These are phyloP conservation scores for Calyptomena viridis DNA, from an alignment of 2,113 vertebrate species.

Conservation along the genomic window DNA sequence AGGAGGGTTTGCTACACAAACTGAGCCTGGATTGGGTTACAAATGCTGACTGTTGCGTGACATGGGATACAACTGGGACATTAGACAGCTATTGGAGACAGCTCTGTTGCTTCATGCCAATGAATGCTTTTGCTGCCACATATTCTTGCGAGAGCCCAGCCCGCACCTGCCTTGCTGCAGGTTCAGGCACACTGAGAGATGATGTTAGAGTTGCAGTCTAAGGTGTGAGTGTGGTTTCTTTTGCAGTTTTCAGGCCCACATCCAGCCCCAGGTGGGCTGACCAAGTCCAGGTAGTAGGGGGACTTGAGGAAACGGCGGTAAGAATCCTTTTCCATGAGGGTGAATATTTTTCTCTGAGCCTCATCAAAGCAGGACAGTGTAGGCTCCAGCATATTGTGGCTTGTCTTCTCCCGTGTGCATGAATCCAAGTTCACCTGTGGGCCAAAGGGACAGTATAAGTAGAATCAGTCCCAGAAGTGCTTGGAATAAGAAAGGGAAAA, in stretches of 20 bases:
- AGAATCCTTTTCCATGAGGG: conserved; percentile 95
- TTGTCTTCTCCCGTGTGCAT: conserved; percentile 81
- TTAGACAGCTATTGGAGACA: conserved; percentile 51
- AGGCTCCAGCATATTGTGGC: conserved; percentile 79
- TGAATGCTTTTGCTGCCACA: conserved; percentile 25
- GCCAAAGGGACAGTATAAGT: not conserved
- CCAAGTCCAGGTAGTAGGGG: conserved; percentile 84
- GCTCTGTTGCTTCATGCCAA: conserved; percentile 54
- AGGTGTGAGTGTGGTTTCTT: conserved; percentile 39
- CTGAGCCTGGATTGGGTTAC: conserved; percentile 38
- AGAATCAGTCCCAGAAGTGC: not conserved
- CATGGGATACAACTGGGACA: conserved; percentile 15
- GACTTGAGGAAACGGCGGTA: conserved; percentile 92
- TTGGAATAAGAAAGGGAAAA: not conserved
- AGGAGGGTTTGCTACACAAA: conserved; percentile 36
- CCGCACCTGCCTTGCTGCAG: not conserved
- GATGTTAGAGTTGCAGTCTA: conserved; percentile 67
- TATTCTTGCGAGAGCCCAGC: not conserved
- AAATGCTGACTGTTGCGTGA: conserved; percentile 48
- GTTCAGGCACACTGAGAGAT: conserved; percentile 68
- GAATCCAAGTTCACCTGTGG: conserved; percentile 93
- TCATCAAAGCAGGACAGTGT: conserved; percentile 84
- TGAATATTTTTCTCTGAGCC: conserved; percentile 89
- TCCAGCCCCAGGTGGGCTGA: conserved; percentile 30
- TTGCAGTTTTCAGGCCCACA: conserved; percentile 53